Evolutionary conservation across 1,140 invertebrate genomes (phyloP).

Genomic region (Leptopilina clavipes): DNA sequence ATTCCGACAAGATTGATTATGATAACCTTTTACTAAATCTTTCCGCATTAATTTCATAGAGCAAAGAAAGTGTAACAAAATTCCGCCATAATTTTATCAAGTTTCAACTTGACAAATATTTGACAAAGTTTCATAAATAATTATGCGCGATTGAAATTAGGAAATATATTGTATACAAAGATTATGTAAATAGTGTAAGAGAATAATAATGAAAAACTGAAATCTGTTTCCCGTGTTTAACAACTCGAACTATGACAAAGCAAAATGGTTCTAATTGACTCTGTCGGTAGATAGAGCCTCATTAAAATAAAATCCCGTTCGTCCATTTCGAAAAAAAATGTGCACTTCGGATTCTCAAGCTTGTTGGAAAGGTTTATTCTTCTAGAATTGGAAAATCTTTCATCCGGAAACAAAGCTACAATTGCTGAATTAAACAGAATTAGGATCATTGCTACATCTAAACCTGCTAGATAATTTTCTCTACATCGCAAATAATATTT

Average conservation of each 20-base stretch:
- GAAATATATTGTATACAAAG: no score
- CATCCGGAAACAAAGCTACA: neutral
- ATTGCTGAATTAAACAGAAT: neutral
- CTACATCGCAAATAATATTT: no score
- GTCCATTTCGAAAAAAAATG: neutral
- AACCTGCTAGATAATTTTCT: no score
- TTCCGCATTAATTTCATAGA: no score
- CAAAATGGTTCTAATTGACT: conserved; percentile 7
- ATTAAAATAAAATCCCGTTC: conserved; percentile 25
- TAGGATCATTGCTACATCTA: conserved; percentile 9
- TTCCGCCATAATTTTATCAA: no score
- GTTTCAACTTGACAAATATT: no score
- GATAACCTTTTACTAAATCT: neutral
- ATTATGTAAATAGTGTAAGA: no score
- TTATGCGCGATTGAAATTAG: no score
- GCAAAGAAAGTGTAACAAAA: no score
- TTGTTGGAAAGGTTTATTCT: no score
- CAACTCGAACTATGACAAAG: neutral
- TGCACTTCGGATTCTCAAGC: conserved; percentile 6
- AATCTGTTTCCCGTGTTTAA: conserved; percentile 12
- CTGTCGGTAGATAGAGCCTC: neutral
- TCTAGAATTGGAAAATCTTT: neutral
- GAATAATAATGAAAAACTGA: no score
- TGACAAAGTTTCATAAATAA: no score
- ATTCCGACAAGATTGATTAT: neutral